A percentile compares a stretch with the other conserved stretches of the same genome.
These are phyloP conservation scores for Drosophila tsacasi DNA, from an alignment of 1,140 invertebrate species.

Conservation along the genomic window DNA sequence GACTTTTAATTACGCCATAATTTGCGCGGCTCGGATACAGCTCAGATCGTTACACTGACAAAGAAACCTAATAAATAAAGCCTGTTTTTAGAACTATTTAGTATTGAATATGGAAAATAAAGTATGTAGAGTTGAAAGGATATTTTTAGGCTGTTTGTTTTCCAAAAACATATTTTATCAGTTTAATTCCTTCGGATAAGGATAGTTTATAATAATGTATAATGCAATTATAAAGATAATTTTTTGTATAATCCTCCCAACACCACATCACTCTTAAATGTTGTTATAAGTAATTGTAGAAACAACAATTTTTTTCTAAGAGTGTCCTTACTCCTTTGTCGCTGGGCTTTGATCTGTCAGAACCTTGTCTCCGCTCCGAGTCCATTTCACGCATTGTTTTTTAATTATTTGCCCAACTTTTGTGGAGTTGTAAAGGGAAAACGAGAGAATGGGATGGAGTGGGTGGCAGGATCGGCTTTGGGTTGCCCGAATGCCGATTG, in stretches of 20 bases:
- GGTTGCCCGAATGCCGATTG: conserved; percentile 5
- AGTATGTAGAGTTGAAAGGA: neutral
- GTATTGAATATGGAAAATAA: neutral
- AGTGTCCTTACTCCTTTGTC: conserved; percentile 15
- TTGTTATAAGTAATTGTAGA: neutral
- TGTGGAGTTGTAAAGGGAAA: conserved; percentile 68
- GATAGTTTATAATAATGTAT: neutral
- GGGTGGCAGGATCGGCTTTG: conserved; percentile 17
- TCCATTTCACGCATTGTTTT: conserved; percentile 71
- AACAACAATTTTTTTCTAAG: neutral
- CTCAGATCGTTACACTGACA: conserved; percentile 13
- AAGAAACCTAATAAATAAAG: neutral
- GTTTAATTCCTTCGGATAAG: neutral
- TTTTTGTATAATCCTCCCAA: too few species aligned
- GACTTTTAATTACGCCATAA: conserved; percentile 79
- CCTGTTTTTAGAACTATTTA: neutral
- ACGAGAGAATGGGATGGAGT: conserved; percentile 2
- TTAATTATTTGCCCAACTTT: conserved; percentile 80
- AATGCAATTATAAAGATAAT: neutral
- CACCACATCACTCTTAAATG: neutral
- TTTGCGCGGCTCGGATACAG: conserved; percentile 44
- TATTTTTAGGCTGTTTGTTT: neutral
- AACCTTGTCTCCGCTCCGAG: conserved; percentile 26
- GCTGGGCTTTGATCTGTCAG: conserved; percentile 34
- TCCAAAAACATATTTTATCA: neutral